Conservation (phyloP, 2,113 vertebrate species). For the Pelobates fuscus region DNA sequence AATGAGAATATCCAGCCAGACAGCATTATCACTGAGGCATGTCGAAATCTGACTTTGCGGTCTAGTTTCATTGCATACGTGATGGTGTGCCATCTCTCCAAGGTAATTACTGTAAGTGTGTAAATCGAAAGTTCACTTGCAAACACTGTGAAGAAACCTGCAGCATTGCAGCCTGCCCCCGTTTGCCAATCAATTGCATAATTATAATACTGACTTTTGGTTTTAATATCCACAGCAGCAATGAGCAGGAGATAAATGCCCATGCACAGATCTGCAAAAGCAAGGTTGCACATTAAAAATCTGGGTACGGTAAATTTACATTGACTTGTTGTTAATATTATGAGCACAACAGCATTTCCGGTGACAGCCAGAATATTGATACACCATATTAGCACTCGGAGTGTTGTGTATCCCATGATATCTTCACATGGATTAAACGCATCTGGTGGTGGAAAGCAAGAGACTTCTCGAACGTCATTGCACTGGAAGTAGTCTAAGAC, state of each 20-base stretch:
- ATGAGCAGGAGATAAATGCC: constrained; percentile 91
- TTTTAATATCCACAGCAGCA: constrained; percentile 84
- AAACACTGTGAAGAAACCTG: constrained; percentile 93
- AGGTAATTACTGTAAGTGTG: constrained; percentile 86
- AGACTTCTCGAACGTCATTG: constrained; percentile 69
- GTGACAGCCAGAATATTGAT: constrained; percentile 85
- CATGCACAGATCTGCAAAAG: constrained; percentile 95
- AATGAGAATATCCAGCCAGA: constrained; percentile 87
- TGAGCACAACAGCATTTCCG: constrained; percentile 81
- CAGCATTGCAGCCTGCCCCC: constrained; percentile 80
- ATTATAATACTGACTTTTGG: constrained; percentile 87
- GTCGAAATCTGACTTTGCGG: constrained; percentile 80
- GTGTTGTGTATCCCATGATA: constrained; percentile 81
- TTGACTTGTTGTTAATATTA: constrained; percentile 81
- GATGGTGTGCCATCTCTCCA: constrained; percentile 97
- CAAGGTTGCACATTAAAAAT: constrained; percentile 96
- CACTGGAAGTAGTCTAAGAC: constrained; percentile 74
- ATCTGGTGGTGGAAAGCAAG: constrained; percentile 83
- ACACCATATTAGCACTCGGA: constrained; percentile 90
- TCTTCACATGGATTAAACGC: constrained; percentile 96
- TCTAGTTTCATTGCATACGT: constrained; percentile 90
- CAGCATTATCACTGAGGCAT: constrained; percentile 81
- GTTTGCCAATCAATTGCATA: constrained; percentile 93
- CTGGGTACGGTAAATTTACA: constrained; percentile 91
- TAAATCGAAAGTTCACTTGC: constrained; percentile 93